Conservation (phyloP, 2,888 invertebrate species). For the Cheilosia scutellata region DNA sequence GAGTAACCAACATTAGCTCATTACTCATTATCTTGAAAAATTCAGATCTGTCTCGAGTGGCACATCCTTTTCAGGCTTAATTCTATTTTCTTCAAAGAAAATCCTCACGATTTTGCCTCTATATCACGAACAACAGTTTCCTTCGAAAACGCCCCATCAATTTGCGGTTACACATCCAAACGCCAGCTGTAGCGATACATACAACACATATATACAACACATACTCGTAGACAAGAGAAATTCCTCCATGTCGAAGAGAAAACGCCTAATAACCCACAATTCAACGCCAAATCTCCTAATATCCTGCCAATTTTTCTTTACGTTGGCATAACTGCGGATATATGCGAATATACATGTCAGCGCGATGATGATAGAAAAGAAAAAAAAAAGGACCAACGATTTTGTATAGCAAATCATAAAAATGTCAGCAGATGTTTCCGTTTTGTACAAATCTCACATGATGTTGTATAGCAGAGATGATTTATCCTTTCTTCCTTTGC, state of each 20-base stretch:
- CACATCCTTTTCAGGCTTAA: constrained; percentile 4
- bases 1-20: background rate
- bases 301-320: constrained; percentile 43
- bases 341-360: background rate
- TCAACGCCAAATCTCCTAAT: constrained; percentile 41
- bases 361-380: background rate
- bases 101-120: constrained; percentile 22
- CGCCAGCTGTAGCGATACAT: constrained; percentile 28
- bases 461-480: constrained; percentile 38
- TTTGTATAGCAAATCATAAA: constrained; percentile 50
- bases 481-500: constrained; percentile 46
- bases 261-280: constrained; percentile 34
- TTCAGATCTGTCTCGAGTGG: background rate
- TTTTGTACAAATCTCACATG: constrained; percentile 45
- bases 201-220: background rate
- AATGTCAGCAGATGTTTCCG: constrained; percentile 63
- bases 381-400: constrained; percentile 8
- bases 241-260: background rate
- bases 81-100: constrained; percentile 8
- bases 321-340: background rate
- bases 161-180: background rate
- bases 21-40: constrained; percentile 7
- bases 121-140: constrained; percentile 13
- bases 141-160: constrained; percentile 13
- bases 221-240: background rate